phyloP scores from a whole-genome alignment of 1,140 invertebrate genomes.

The Telenomus remus region DNA sequence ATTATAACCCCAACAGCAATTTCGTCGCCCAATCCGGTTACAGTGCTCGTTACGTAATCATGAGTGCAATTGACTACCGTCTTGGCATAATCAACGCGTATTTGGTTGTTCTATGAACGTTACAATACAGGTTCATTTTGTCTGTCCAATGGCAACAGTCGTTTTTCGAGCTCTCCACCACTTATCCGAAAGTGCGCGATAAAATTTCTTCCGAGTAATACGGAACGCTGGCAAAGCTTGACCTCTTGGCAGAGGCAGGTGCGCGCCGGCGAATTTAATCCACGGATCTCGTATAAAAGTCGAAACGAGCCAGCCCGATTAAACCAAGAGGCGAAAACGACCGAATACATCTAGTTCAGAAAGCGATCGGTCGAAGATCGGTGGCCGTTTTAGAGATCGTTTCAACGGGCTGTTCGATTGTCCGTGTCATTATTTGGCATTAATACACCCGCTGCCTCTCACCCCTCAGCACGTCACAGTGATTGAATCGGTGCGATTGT shows the following conservation, averaged over 20 bases:
- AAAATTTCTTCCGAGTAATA: conserved; percentile 42
- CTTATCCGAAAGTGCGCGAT: conserved; percentile 40
- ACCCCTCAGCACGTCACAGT: conserved; percentile 11
- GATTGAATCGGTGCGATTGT: conserved; percentile 11
- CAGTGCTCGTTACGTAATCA: conserved; percentile 25
- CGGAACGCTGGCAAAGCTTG: conserved; percentile 12
- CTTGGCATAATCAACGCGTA: conserved; percentile 34
- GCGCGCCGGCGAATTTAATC: conserved; percentile 42
- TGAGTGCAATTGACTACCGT: conserved; percentile 26
- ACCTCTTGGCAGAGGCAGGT: conserved; percentile 34
- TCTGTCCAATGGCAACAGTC: conserved; percentile 29
- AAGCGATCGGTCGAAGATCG: conserved; percentile 15
- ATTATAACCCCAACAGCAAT: conserved; percentile 36
- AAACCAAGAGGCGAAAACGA: conserved; percentile 35
- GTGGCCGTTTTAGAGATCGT: conserved; percentile 22
- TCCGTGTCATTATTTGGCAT: conserved; percentile 22
- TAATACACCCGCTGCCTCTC: conserved; percentile 20
- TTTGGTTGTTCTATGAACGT: conserved; percentile 40
- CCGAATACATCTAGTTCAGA: conserved; percentile 20
- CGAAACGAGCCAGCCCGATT: conserved; percentile 36
- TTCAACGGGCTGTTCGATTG: conserved; percentile 20
- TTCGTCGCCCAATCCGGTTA: conserved; percentile 17
- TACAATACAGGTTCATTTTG: conserved; percentile 49
- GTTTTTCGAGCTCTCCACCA: conserved; percentile 16
- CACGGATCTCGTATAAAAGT: conserved; percentile 42